Evolutionary conservation across 1,140 invertebrate genomes (phyloP), one percentile per base, ranked within the genome.

Genomic region (Eubasilissa regina): DNA sequence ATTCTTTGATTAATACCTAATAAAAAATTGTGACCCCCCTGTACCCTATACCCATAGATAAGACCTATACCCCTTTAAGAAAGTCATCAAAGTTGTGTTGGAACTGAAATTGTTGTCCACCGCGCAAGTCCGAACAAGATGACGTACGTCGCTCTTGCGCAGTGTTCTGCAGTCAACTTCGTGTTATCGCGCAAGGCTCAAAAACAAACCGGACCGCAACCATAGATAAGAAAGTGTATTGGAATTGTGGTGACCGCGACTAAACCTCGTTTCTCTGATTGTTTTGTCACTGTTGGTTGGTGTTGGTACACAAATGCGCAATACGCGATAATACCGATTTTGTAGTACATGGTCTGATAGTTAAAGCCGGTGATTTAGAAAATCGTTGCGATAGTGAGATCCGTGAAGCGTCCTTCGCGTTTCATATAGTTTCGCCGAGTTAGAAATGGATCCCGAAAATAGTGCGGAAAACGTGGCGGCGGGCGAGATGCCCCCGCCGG

Each of bases 381-480:
- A 60, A 74, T 55, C 44, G 48, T 66, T 47, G 72, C 73, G 68
- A 56, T 47, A 74, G 51, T 43, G 53, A 9, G n/a, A 35, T 62
- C 12, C 19, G 45, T 19, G 15, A 13, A 9, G 13, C 17, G 25
- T 48, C 25, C 25, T 48, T 66, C 17, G 25, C 8, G 9, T 12
- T 25, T 56, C 13, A 17, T 60, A 51, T 60, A 72, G 13, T 19
- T 47, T 17, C 64, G 64, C n/a, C 19, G 48, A 66, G 44, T 13
- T n/a, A 83, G 85, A 81, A 83, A 88, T 88, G 87, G 87, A 89
- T 85, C 87, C 87, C 79, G 87, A 87, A 80, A 85, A 84, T 77
- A 84, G 85, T 80, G 84, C 84, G 35, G 87, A 88, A 87, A 89
- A 88, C 87, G 88, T 88, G 87, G 87, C 86, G 84, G 84, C 84